phyloP scores from a whole-genome alignment of 2,113 vertebrate genomes.

The Dendrocopos noguchii region DNA sequence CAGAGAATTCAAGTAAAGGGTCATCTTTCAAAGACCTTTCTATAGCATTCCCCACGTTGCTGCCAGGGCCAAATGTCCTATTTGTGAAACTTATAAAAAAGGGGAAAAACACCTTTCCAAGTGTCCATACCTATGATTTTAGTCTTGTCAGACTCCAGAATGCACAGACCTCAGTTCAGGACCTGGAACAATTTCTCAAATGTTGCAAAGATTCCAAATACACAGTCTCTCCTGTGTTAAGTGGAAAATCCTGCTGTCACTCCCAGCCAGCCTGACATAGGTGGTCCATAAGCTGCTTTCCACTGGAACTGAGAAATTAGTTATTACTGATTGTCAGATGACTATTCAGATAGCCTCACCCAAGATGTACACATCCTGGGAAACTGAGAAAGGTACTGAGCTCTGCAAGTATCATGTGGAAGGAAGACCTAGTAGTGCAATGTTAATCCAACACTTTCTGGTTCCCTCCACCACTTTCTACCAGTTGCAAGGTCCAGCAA shows the following conservation, averaged over 20 bases:
- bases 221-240: accelerated
- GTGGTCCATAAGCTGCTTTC: not conserved
- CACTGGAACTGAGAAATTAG: not conserved
- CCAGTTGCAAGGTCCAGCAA: not conserved
- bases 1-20: not conserved
- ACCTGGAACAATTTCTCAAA: not conserved
- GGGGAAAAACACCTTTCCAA: not conserved
- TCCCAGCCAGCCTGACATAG: not conserved
- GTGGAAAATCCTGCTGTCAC: not conserved
- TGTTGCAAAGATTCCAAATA: not conserved
- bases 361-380: not conserved
- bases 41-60: not conserved
- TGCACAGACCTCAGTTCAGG: not conserved
- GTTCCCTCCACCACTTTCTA: not conserved
- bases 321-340: not conserved
- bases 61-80: not conserved
- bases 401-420: not conserved
- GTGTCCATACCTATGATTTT: not conserved
- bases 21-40: not conserved
- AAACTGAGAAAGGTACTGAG: not conserved
- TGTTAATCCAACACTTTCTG: not conserved
- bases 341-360: not conserved
- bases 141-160: not conserved
- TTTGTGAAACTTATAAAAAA: accelerated
- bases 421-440: not conserved